Evolutionary conservation across 2,113 vertebrate species (phyloP), one percentile per base, ranked within the genome.

Genomic region (Puffinus mauretanicus): DNA sequence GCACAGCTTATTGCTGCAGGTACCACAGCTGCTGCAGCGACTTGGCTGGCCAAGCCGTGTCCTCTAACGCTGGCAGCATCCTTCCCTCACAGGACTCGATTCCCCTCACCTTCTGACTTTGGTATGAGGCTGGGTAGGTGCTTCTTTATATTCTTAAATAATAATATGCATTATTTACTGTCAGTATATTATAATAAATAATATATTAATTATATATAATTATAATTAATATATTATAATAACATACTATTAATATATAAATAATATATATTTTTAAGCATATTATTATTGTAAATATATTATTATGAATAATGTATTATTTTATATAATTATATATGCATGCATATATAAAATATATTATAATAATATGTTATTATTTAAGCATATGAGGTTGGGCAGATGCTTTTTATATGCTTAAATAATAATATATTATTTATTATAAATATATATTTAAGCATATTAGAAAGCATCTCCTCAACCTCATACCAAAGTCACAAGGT

Each of bases 41-140:
- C 24, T n/a, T 38, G 54, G 4, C 16, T 49, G 34, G n/a, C 19
- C 10, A 11, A n/a, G 58, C 69, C 17, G 0, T 3, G 36, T 72
- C 40, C 36, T 55, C 52, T 24, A 24, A 38, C 51, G 51, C 46
- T 44, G 58, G 40, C 47, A 67, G 36, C 52, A 32, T 24, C 70
- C 36, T 55, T 66, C 64, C 27, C 46, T 55, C 10, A 0, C 2
- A 10, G 8, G 5, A 8, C 40, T 42, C 2, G 1, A 13, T 22
- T 38, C 24, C 27, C 8, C 6, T 67, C 47, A 9, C 27, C 30
- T 30, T 42, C 34, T 66, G 52, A 49, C 24, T 87, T 30, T 13
- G 19, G 18, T 26, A 16, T 38, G 54, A 75, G 47, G 30, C 34
- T 77, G 19, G 42, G 34, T 40, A 58, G 62, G 17, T 69, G 54